A percentile compares a stretch with the other conserved stretches of the same genome.
Evolutionary conservation across 2,888 invertebrate species (phyloP).

Genomic region (Chouioia cunea): DNA sequence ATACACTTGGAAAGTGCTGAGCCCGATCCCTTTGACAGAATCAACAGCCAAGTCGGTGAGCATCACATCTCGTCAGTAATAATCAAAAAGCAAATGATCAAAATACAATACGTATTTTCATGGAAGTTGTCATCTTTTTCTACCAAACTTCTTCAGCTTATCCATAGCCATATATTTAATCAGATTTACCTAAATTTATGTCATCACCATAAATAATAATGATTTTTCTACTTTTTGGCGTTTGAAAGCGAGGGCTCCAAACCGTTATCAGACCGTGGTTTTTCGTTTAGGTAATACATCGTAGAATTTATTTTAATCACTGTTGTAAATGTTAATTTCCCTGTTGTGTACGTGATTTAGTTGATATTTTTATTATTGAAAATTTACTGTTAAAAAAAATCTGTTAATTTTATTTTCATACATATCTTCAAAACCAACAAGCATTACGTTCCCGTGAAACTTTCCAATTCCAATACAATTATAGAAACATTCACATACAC

Average conservation of each 20-base stretch:
- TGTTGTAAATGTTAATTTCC: constrained; percentile 33
- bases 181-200: constrained; percentile 12
- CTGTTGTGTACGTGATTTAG: constrained; percentile 40
- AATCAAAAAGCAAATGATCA: too few species aligned
- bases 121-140: constrained; percentile 5
- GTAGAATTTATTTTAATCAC: constrained; percentile 11
- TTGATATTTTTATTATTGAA: constrained; percentile 7
- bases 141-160: constrained; percentile 34
- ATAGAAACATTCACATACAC: too few species aligned
- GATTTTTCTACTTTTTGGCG: constrained; percentile 31
- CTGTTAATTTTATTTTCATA: too few species aligned
- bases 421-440: too few species aligned
- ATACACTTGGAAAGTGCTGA: constrained; percentile 67
- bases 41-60: constrained; percentile 68
- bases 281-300: constrained; percentile 66
- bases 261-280: constrained; percentile 66
- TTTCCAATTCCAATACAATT: too few species aligned
- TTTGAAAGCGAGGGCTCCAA: constrained; percentile 64
- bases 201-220: constrained; percentile 28
- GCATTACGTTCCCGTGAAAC: too few species aligned
- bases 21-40: constrained; percentile 69
- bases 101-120: too few species aligned
- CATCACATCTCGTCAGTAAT: background rate
- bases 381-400: background rate
- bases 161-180: constrained; percentile 36